Conservation (phyloP, 2,113 vertebrate species). For the Barbus barbus region DNA sequence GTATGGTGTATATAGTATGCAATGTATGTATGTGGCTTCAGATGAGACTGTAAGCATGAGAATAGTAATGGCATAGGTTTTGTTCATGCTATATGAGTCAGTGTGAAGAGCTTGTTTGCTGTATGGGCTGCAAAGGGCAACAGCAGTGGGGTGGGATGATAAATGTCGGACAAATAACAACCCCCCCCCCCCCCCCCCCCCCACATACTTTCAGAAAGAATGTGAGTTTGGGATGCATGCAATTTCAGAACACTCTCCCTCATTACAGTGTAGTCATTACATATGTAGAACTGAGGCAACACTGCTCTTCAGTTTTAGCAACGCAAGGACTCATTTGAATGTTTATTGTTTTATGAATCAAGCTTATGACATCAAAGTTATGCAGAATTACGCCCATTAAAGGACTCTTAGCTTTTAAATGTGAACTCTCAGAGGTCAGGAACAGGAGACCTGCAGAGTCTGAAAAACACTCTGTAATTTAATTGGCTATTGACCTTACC, state of each 20-base stretch:
- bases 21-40: neutral
- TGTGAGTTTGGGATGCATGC: neutral
- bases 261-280: slow-evolving; percentile 6
- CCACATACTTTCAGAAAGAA: neutral
- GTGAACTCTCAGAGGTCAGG: neutral
- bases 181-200: neutral
- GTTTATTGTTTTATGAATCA: neutral
- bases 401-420: neutral
- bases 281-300: neutral
- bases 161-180: slow-evolving; percentile 1
- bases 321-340: neutral
- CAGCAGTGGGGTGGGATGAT: neutral
- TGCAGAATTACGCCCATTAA: neutral
- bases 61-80: neutral
- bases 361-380: neutral
- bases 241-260: neutral
- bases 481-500: neutral
- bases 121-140: slow-evolving; percentile 8
- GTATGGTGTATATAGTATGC: neutral
- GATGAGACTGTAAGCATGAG: neutral
- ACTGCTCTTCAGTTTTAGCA: neutral
- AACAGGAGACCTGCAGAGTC: neutral
- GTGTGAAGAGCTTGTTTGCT: neutral
- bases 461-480: neutral
- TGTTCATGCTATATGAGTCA: neutral